Base-by-base conservation (phyloP, 2,888 invertebrate genomes). In the Andrena camellia region DNA sequence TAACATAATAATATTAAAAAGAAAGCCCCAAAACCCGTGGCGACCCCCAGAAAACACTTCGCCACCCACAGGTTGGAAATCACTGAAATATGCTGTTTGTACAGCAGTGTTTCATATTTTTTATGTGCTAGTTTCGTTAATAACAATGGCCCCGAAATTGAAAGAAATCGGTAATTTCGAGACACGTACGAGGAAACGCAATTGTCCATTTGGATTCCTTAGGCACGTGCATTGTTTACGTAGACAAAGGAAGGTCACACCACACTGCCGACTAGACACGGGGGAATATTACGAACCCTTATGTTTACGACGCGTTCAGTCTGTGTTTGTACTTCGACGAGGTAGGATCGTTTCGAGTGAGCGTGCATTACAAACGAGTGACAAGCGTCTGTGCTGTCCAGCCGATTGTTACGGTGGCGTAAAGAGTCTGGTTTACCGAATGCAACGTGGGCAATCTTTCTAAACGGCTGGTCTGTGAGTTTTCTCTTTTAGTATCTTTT, bases 321-420 rank as follows among this genome's bases (percentile, higher is more conserved):
- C 50, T 31, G 17, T 35, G 5, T 62, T 62, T 50, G 10, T 31
- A 71, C 50, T 50, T 33, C 20, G 57, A 33, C 48, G 23, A 23
- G 33, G 31, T 26, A 3, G 10, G n/a, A 69, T 59, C 20, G 42
- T 59, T 35, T 2, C 10, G 23, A 23, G 42, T 6, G n/a, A 54
- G 52, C 17, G 31, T 68, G 33, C 54, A 54, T 54, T 68, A 2
- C 54, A 54, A 54, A 68, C n/a, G 54, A 54, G n/a, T n/a, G 52
- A 13, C 33, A 76, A 62, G 48, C 26, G 10, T 59, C 10, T 52
- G 1, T 13, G 42, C 3, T 42, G 42, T 13, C 3, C 42, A 3
- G 42, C 13, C 3, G 13, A 42, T 42, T 42, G 42, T 42, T 42
- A 13, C 4, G 42, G 13, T 42, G 42, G 13, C 13, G 35, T 35